Evolutionary conservation across 2,113 vertebrate genomes (phyloP), one percentile per base, ranked within the genome.

Genomic region (Chaetura pelagica): DNA sequence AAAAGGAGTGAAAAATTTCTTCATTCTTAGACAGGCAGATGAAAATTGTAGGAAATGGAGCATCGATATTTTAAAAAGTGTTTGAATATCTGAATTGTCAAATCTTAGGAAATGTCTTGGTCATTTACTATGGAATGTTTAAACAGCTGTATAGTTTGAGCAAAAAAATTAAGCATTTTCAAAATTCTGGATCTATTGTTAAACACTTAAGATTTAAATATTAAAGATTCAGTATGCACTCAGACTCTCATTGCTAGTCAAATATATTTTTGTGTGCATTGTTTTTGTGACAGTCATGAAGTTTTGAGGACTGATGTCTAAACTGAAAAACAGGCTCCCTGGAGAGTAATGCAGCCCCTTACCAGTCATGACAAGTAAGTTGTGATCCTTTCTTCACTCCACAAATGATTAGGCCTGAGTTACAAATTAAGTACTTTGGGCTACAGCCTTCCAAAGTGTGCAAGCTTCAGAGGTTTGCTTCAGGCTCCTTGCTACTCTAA

Each of bases 351-450:
- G 27, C 13, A 26, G 21, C 73, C 19, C 15, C 29, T 32, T 81
- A n/a, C 6, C 34, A 35, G 35, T 52, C 29, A 77, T 0, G 0
- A 8, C 46, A 27, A 72, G 5, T 52, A 58, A 71, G 58, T 12
- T 73, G 10, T 12, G 35, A 74, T 35, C 22, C 20, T 88, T 71
- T 68, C 40, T 63, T 85, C 32, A 51, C 54, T 55, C 24, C 51
- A 3, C 27, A 84, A 74, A 57, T 7, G 26, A 38, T 23, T 66
- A 67, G 32, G 11, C 12, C 20, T 34, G 38, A 66, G 29, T 64
- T 54, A 58, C 14, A 85, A 63, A 71, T 54, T 0, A 58, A 52
- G 16, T n/a, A 30, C 46, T 85, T 62, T 15, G 7, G 40, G 12
- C 35, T 67, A 32, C 74, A 78, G 38, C 11, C 30, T 72, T 75